Percentiles rank a stretch among this genome's conserved stretches.
phyloP scores from a whole-genome alignment of 2,113 vertebrate species.

The Tragelaphus buxtoni region DNA sequence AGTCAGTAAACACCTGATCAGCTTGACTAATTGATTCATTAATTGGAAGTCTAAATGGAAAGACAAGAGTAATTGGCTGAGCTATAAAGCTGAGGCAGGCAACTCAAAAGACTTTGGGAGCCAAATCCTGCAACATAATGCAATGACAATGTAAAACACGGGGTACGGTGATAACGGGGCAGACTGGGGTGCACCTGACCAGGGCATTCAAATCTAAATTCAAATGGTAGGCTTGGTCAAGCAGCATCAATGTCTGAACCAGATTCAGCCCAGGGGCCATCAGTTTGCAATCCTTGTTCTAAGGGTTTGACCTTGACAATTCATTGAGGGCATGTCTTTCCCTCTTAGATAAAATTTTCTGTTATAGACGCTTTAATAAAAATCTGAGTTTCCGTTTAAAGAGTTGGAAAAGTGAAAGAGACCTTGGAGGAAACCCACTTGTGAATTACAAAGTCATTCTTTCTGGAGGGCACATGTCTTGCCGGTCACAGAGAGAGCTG shows the following conservation, averaged over 20 bases:
- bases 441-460: not conserved
- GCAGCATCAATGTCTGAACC: not conserved
- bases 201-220: not conserved
- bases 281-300: not conserved
- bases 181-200: too few relatives aligned
- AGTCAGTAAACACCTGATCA: not conserved
- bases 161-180: rapidly evolving
- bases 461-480: not conserved
- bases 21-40: not conserved
- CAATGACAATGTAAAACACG: rapidly evolving
- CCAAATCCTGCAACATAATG: not conserved
- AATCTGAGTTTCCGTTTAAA: not conserved
- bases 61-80: not conserved
- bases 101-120: not conserved
- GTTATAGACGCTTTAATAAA: not conserved
- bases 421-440: not conserved
- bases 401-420: not conserved
- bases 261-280: not conserved
- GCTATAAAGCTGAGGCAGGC: not conserved
- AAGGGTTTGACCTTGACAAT: not conserved
- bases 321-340: not conserved
- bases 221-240: not conserved
- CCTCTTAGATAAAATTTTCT: not conserved
- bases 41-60: not conserved
- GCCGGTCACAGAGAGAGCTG: not conserved